phyloP scores from a whole-genome alignment of 2,113 vertebrate species.

The human region GRCh38 chr3:155022501-155023000 shows the following conservation, averaged over 20 bases:
- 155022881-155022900: not conserved
- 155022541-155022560: not conserved
- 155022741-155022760: not conserved
- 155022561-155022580: not conserved
- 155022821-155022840: not conserved
- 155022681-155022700: not conserved
- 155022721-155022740: not conserved
- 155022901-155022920: not conserved
- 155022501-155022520: not conserved
- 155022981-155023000: not conserved
- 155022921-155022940: not conserved
- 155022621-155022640: not conserved
- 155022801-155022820: not conserved
- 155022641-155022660: not conserved
- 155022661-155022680: not conserved
- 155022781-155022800: not conserved
- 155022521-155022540: not conserved
- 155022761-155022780: conserved; percentile 41
- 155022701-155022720: not conserved
- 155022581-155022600: not conserved
- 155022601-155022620: not conserved
- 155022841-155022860: not conserved
- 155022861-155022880: not conserved
- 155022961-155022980: not conserved
- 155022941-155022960: not conserved